Percentiles rank a stretch among this genome's conserved stretches.
phyloP scores from a whole-genome alignment of 2,888 invertebrate species.

The Rhopalosiphum nymphaeae region DNA sequence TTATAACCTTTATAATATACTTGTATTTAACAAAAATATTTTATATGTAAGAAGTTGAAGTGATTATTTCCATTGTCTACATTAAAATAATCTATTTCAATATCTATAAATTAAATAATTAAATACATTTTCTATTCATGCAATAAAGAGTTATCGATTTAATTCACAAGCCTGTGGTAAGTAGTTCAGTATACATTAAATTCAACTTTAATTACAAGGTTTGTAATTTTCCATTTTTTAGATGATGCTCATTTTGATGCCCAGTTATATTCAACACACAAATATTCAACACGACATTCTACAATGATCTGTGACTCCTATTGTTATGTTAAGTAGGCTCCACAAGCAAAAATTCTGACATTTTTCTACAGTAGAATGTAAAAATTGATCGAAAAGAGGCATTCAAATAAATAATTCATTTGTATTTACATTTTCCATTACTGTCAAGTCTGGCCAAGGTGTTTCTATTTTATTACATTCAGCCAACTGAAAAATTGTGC shows the following conservation, averaged over 20 bases:
- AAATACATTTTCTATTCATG: not conserved
- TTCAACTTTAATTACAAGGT: not conserved
- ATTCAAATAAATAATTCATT: slow-evolving; percentile 57
- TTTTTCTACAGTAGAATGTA: not conserved
- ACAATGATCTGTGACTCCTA: slow-evolving; percentile 33
- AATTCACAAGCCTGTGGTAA: not conserved
- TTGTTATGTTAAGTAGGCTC: slow-evolving; percentile 40
- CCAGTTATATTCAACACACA: not conserved
- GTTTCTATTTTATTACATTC: slow-evolving; percentile 54
- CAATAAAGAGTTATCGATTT: not conserved
- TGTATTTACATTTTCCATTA: slow-evolving; percentile 56
- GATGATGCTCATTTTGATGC: not conserved
- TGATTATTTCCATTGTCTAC: not conserved
- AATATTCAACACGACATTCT: slow-evolving; percentile 21
- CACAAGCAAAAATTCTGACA: not conserved
- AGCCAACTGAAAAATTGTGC: slow-evolving; percentile 47
- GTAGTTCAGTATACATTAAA: not conserved
- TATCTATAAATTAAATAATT: not conserved
- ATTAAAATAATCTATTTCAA: not conserved
- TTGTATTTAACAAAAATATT: not conserved
- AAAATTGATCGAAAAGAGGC: slow-evolving; percentile 40
- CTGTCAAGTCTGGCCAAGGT: slow-evolving; percentile 37
- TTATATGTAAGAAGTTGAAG: not conserved
- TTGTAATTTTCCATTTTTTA: not conserved
- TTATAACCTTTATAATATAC: not conserved